phyloP scores from a whole-genome alignment of 2,888 invertebrate genomes.

The Spisula subtruncata region DNA sequence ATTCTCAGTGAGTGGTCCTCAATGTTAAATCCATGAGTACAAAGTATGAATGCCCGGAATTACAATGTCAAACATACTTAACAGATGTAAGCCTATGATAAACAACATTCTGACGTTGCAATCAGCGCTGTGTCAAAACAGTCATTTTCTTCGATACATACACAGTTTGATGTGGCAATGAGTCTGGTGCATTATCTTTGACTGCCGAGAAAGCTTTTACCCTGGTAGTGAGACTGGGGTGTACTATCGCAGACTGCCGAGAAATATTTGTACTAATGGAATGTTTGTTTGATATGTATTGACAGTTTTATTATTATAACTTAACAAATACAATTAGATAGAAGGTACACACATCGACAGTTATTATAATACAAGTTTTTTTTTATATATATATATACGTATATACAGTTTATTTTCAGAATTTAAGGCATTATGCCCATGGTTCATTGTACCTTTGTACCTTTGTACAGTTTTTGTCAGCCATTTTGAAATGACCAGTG shows the following conservation, averaged over 20 bases:
- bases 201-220: not conserved
- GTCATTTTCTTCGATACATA: not conserved
- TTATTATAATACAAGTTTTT: no score
- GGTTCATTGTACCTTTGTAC: no score
- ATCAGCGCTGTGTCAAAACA: not conserved
- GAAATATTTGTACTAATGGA: not conserved
- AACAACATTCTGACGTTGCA: not conserved
- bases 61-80: slow-evolving; percentile 7
- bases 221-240: not conserved
- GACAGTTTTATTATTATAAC: not conserved
- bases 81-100: not conserved
- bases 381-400: no score
- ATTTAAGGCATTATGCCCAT: no score
- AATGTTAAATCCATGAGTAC: no score
- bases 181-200: not conserved
- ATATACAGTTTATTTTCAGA: no score
- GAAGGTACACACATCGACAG: not conserved
- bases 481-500: no score
- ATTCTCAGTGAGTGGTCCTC: no score
- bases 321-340: not conserved
- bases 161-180: not conserved
- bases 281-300: not conserved
- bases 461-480: no score
- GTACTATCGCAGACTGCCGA: not conserved
- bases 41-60: not conserved